Evolutionary conservation across 2,888 invertebrate species (phyloP), one percentile per base, ranked within the genome.

Genomic region (Agapostemon virescens): DNA sequence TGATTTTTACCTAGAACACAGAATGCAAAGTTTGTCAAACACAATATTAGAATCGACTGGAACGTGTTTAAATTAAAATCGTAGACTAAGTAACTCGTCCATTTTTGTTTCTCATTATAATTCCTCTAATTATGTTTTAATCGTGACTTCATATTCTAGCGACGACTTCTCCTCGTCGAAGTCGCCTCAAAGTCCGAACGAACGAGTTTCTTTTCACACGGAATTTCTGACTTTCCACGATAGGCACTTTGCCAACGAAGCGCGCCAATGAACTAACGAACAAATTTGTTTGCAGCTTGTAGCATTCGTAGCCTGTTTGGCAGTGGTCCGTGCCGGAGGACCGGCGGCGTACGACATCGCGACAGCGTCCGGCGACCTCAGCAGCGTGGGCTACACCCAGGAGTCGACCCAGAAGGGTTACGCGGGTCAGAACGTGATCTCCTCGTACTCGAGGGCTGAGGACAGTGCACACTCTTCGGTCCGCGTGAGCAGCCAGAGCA

Each of bases 361-460:
- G 2, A 87, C 90, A 0, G 78, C 88, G 0, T 85, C 90, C 6
- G 88, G 84, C 0, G 90, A 90, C 55, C 87, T 86, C 68, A 84
- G 76, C 40, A 89, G 88, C 83, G 79, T 90, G 20, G 89, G 88
- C 38, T 89, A 85, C 82, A 89, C 85, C 71, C 90, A 90, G 38
- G 91, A 91, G 40, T 90, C 89, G 6, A 90, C 91, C 20, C 90
- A 91, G 72, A 91, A 90, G 79, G 90, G 90, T 13, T 89, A 86
- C 72, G 91, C 84, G 9, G 90, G 91, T 6, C 89, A 90, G 73
- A 90, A 91, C 78, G 90, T 89, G 7, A 66, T 89, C n/a, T 88
- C 90, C 2, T 82, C 86, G 36, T 90, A 88, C 83, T 86, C 84
- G 71, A 89, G 89, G 66, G 78, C 87, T 38, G 90, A 90, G 40